phyloP scores from a whole-genome alignment of 2,888 invertebrate genomes.

The Micoletzkya japonica region DNA sequence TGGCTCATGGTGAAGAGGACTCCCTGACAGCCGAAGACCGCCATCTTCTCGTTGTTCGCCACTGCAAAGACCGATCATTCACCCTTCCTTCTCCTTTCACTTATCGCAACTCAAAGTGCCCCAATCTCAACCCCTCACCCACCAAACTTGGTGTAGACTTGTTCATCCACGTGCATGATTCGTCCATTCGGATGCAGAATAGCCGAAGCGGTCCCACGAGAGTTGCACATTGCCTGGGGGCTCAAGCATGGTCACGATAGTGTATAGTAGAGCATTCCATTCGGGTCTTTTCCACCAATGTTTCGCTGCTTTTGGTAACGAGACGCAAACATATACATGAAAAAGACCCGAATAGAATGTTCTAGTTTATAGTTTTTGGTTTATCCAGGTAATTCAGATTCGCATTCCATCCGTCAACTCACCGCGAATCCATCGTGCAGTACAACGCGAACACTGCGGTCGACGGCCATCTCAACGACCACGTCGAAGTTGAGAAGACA shows the following conservation, averaged over 20 bases:
- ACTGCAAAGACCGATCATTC: conserved; percentile 1
- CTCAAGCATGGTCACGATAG: not conserved
- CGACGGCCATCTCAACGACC: conserved; percentile 66
- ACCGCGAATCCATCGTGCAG: conserved; percentile 64
- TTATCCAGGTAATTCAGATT: no score
- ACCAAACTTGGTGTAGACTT: conserved; percentile 64
- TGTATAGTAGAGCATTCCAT: not conserved
- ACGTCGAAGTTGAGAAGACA: conserved; percentile 65
- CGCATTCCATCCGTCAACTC: conserved; percentile 1
- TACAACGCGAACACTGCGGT: conserved; percentile 65
- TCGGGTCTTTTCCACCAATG: no score
- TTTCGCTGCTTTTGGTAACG: not conserved
- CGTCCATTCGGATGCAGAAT: conserved; percentile 65
- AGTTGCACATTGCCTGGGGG: conserved; percentile 63
- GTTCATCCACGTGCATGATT: conserved; percentile 65
- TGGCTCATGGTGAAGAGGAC: conserved; percentile 58
- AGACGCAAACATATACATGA: not conserved
- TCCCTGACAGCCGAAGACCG: conserved; percentile 57
- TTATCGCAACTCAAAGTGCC: not conserved
- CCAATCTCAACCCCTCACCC: conserved; percentile 32
- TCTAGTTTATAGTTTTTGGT: not conserved
- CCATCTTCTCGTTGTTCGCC: conserved; percentile 46
- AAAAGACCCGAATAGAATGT: not conserved
- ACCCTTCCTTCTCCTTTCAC: not conserved
- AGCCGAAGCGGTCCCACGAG: conserved; percentile 62